Percentiles rank a stretch among this genome's conserved stretches.
Evolutionary conservation across 2,113 vertebrate species (phyloP).

Genomic region (Hydrochoerus hydrochaeris): DNA sequence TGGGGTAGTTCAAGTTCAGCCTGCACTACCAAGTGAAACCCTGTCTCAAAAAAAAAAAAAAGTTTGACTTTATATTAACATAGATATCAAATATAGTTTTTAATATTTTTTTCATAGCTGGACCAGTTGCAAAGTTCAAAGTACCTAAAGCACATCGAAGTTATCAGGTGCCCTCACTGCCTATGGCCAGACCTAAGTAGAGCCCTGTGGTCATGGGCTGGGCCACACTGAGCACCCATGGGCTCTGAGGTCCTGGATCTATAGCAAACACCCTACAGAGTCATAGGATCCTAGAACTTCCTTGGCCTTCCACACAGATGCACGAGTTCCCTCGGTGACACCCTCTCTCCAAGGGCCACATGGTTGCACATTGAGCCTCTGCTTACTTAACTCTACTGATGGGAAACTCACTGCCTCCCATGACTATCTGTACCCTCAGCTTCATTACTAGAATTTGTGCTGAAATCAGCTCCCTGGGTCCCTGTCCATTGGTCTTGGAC

Average conservation of each 20-base stretch:
- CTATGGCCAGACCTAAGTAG: neutral
- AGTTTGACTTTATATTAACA: constrained; percentile 20
- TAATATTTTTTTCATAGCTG: neutral
- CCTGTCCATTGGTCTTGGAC: neutral
- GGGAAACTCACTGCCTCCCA: neutral
- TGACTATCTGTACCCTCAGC: neutral
- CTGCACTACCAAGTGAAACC: neutral
- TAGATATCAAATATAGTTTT: neutral
- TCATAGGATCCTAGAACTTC: neutral
- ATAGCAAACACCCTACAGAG: too few species aligned
- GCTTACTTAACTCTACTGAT: neutral
- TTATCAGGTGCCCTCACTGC: neutral
- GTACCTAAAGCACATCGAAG: neutral
- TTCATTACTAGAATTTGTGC: neutral
- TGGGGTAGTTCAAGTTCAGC: neutral
- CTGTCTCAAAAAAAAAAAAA: neutral
- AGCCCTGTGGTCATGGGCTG: neutral
- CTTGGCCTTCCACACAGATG: neutral
- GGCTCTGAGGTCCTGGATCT: neutral
- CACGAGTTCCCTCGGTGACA: neutral
- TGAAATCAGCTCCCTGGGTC: neutral
- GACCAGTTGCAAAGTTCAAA: neutral
- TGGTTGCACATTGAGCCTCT: neutral
- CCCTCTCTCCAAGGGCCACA: neutral
- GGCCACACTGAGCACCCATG: neutral